A percentile compares a stretch with the other conserved stretches of the same genome.
phyloP scores from a whole-genome alignment of 2,888 invertebrate species.

The Synergus laeviventris region DNA sequence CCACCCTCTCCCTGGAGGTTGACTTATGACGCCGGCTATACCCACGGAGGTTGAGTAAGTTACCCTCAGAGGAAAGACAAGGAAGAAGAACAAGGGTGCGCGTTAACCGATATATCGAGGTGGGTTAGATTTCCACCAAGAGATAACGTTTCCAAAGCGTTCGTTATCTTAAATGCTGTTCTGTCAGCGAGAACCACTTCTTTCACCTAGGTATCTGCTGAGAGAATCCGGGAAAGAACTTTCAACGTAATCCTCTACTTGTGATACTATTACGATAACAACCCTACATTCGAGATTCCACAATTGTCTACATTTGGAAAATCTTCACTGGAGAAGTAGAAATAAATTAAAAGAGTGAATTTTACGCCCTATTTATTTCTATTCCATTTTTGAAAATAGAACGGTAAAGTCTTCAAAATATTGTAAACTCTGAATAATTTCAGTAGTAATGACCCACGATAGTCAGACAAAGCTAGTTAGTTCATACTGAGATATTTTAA shows the following conservation, averaged over 20 bases:
- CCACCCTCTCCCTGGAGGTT: slow-evolving; percentile 64
- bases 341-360: background rate
- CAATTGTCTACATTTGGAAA: background rate
- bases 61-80: slow-evolving; percentile 55
- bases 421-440: no score
- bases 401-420: no score
- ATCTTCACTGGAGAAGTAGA: background rate
- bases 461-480: no score
- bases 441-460: no score
- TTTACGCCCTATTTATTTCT: background rate
- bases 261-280: slow-evolving; percentile 31
- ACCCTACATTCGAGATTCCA: slow-evolving; percentile 1
- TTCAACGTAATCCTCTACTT: slow-evolving; percentile 36
- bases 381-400: no score
- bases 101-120: slow-evolving; percentile 46
- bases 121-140: slow-evolving; percentile 43
- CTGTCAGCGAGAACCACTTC: slow-evolving; percentile 45
- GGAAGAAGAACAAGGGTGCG: slow-evolving; percentile 46
- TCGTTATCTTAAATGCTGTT: slow-evolving; percentile 50
- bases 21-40: slow-evolving; percentile 66
- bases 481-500: no score
- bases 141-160: slow-evolving; percentile 47
- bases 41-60: slow-evolving; percentile 62
- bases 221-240: slow-evolving; percentile 36
- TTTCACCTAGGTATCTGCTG: slow-evolving; percentile 32